Evolutionary conservation across 2,888 invertebrate genomes (phyloP), one percentile per base, ranked within the genome.

Genomic region (Aphidoletes aphidimyza): DNA sequence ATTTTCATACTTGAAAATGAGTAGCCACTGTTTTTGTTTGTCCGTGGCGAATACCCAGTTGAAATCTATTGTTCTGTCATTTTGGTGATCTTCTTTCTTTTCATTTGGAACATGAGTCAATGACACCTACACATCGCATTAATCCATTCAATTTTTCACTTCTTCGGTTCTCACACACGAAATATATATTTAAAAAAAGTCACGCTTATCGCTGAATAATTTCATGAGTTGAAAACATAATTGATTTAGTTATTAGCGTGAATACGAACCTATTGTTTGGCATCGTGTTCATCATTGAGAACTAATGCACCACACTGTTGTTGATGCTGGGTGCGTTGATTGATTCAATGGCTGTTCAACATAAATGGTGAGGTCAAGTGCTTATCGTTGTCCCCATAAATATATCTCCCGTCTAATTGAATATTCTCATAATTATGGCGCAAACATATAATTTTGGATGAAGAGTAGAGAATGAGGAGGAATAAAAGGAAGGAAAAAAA

Each of bases 311-410:
- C 69, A 69, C 34, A 30, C 69, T 69, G 69, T 30, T 69, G 30
- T 3, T 3, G 6, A 47, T 39, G 39, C 11, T 54, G n/a, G n/a
- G n/a, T n/a, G n/a, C n/a, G 69, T 69, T 22, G 81, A 37, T 81
- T 37, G 81, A 37, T 37, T 81, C 81, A 81, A 81, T 14, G 37
- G 39, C 36, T 81, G 9, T 22, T 81, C 37, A 9, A n/a, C 37
- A 81, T 17, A 81, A 37, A 37, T 81, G 6, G n/a, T n/a, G 37
- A 37, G 81, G 81, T 81, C 81, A 81, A 81, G 81, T 81, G 81
- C 81, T 81, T 37, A 37, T 54, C 69, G 30, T n/a, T 30, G 69
- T 69, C 8, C n/a, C 34, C 69, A 69, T 69, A 69, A 69, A 30
- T 17, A 69, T 69, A 69, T 69, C 30, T 69, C 69, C 14, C 30